Evolutionary conservation across 2,113 vertebrate genomes (phyloP).

Genomic region (Saiga tatarica): DNA sequence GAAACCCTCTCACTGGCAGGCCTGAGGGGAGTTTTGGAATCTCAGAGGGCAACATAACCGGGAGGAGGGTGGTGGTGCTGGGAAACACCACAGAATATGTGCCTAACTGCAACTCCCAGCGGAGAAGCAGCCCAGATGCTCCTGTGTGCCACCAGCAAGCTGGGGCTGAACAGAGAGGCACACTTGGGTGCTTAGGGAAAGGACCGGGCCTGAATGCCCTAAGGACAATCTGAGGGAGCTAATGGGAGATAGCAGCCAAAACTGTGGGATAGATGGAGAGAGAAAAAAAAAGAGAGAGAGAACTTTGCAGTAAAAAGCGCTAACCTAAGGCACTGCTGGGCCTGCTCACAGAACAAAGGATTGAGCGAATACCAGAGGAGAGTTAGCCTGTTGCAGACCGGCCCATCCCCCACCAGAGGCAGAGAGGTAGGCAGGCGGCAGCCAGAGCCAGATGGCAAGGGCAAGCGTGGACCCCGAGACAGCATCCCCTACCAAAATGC

Average conservation of each 20-base stretch:
- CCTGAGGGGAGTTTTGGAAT: background rate
- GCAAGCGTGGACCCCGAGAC: fast-evolving
- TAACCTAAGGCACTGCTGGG: background rate
- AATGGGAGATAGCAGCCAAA: background rate
- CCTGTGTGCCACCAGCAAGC: background rate
- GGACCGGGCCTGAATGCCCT: background rate
- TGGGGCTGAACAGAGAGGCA: background rate
- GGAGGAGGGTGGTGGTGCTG: fast-evolving
- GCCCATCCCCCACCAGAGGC: background rate
- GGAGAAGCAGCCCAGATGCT: background rate
- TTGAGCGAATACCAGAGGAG: background rate
- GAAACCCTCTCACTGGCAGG: background rate
- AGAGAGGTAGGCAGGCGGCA: fast-evolving
- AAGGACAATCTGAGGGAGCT: background rate
- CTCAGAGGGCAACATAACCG: background rate
- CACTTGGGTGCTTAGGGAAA: background rate
- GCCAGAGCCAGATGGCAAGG: background rate
- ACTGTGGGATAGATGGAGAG: background rate
- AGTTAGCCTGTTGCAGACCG: fast-evolving
- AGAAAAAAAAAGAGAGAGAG: background rate
- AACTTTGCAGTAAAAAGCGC: background rate
- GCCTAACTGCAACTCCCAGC: background rate
- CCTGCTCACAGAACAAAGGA: background rate
- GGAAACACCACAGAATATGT: background rate
- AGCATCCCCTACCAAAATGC: background rate